These are phyloP conservation scores for Nothoprocta perdicaria DNA, from an alignment of 2,113 vertebrate genomes.

Conservation along the genomic window DNA sequence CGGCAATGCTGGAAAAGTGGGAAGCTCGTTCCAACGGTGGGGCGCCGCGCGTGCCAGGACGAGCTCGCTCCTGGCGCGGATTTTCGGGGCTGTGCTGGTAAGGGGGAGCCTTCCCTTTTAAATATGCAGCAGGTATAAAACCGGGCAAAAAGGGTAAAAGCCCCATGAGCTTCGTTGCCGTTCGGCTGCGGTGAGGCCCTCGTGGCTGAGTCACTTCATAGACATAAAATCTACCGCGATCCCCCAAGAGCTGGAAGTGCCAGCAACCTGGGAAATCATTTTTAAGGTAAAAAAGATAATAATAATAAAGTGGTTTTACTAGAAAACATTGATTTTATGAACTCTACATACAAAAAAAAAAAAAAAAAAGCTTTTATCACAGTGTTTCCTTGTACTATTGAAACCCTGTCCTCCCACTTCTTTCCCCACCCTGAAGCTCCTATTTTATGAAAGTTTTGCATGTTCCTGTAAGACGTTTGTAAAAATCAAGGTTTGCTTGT, in stretches of 20 bases:
- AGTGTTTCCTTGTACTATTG: conserved; percentile 8
- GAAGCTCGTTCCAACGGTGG: not conserved
- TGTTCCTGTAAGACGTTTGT: conserved; percentile 50
- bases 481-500: conserved; percentile 51
- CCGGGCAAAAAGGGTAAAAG: not conserved
- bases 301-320: not conserved
- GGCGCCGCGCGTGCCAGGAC: fast-evolving
- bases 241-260: conserved; percentile 5
- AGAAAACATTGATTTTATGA: conserved; percentile 18
- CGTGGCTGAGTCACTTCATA: conserved; percentile 48
- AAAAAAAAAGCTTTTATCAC: conserved; percentile 1
- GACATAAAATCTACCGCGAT: not conserved
- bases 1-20: not conserved
- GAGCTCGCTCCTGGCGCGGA: not conserved
- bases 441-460: conserved; percentile 43
- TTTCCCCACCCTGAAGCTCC: not conserved
- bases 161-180: conserved; percentile 18
- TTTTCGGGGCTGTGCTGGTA: conserved; percentile 33
- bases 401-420: not conserved
- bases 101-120: conserved; percentile 53
- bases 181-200: conserved; percentile 47
- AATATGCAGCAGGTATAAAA: conserved; percentile 28
- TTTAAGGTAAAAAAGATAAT: conserved; percentile 8
- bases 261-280: conserved; percentile 13
- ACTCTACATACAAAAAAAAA: not conserved